Base-by-base conservation (phyloP, 1,140 invertebrate genomes). In the Lineus longissimus region DNA sequence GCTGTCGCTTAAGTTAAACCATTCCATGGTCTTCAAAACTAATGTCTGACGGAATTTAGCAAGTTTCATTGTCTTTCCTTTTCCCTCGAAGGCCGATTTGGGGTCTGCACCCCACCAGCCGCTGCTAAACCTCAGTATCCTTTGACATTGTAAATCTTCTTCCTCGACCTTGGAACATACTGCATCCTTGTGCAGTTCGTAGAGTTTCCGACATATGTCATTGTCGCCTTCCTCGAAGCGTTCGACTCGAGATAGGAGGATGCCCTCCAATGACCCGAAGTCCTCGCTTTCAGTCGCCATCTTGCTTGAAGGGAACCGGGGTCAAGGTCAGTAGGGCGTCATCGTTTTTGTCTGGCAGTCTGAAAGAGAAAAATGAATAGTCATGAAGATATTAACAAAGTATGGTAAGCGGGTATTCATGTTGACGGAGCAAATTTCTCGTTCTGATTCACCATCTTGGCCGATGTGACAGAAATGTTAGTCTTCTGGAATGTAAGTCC, bases 11-110 rank as follows among this genome's bases (percentile, higher is more conserved):
- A n/a, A 23, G n/a, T 51, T n/a, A n/a, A 51, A 51, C 47, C 47
- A 51, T n/a, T 51, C 47, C 47, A 51, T 51, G 4, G n/a, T 51
- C n/a, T 51, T 51, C n/a, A 51, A 51, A 51, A 51, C 47, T n/a
- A 51, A 51, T 9, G 47, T 51, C n/a, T 51, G 47, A 7, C n/a
- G 6, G 19, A 51, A 51, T n/a, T 51, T 51, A 4, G n/a, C 47
- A 27, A 51, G n/a, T 9, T 51, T 51, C 47, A 51, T 51, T 23
- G 47, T 51, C n/a, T 51, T 51, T 7, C 47, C 47, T 9, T 27
- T 51, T 9, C 47, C 47, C 9, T 51, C 25, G 25, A 51, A 51
- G 4, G 47, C n/a, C 25, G 47, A 7, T 27, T 51, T 51, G 4
- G n/a, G 19, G n/a, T 51, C 47, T 9, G 6, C n/a, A 9, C 47